Evolutionary conservation across 2,113 vertebrate species (phyloP).

Genomic region (Hemicordylus capensis): DNA sequence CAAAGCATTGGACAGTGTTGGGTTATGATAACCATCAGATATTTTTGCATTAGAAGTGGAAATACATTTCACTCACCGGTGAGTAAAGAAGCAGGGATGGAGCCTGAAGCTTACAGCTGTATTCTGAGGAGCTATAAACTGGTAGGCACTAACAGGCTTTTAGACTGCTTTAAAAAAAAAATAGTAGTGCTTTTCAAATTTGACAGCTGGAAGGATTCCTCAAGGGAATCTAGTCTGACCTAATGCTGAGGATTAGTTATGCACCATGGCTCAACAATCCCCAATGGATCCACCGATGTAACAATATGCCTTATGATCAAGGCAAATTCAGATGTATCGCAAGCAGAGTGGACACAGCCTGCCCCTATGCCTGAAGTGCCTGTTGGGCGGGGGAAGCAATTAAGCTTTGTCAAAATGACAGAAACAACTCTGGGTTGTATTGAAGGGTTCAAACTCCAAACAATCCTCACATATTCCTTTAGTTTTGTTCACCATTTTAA

Average conservation of each 20-base stretch:
- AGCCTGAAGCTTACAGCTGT: background rate
- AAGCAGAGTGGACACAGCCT: background rate
- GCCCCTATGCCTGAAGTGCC: background rate
- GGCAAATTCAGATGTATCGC: background rate
- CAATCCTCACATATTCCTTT: background rate
- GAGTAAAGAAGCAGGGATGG: background rate
- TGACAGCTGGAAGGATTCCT: background rate
- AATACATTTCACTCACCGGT: background rate
- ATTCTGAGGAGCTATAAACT: background rate
- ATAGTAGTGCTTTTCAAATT: background rate
- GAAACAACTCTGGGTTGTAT: background rate
- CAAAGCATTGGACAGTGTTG: background rate
- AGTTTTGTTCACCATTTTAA: background rate
- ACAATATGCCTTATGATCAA: background rate
- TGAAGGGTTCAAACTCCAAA: background rate
- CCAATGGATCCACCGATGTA: background rate
- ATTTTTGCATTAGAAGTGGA: background rate
- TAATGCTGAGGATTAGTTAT: background rate
- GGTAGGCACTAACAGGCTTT: background rate
- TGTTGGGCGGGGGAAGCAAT: background rate
- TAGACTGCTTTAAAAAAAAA: background rate
- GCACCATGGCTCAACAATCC: background rate
- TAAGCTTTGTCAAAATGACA: background rate
- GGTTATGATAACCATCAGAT: background rate
- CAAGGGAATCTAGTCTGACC: background rate